These are phyloP conservation scores for Cerastis rubricosa DNA, from an alignment of 2,888 invertebrate species.

Conservation along the genomic window DNA sequence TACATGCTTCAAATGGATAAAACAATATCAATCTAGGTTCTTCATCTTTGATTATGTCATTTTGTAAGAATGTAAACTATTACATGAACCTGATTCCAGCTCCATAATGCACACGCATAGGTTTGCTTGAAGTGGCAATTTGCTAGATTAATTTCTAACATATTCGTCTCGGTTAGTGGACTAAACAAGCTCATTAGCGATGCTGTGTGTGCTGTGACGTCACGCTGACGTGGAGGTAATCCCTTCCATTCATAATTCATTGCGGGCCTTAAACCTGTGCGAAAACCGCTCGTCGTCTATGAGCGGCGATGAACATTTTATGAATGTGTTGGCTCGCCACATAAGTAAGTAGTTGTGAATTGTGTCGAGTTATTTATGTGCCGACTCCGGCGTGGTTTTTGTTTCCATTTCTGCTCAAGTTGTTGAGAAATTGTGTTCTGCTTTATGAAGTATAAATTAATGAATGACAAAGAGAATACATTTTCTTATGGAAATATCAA, in stretches of 20 bases:
- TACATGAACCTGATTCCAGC: conserved; percentile 10
- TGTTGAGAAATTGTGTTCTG: conserved; percentile 51
- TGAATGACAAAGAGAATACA: conserved; percentile 67
- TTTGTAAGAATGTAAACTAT: neutral
- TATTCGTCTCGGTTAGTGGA: conserved; percentile 41
- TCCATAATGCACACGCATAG: conserved; percentile 9
- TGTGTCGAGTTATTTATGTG: conserved; percentile 62
- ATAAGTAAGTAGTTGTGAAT: conserved; percentile 59
- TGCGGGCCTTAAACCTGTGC: conserved; percentile 46
- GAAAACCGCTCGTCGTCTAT: conserved; percentile 54
- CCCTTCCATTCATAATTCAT: conserved; percentile 58
- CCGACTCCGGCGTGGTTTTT: conserved; percentile 45
- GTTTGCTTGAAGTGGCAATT: conserved; percentile 26
- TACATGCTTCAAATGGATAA: neutral
- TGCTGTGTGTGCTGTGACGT: conserved; percentile 53
- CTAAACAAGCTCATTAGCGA: conserved; percentile 56
- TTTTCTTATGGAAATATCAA: conserved; percentile 63
- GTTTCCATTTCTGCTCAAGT: conserved; percentile 50
- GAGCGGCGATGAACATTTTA: conserved; percentile 62
- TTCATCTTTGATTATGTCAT: too few relatives aligned
- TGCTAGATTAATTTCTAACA: conserved; percentile 50
- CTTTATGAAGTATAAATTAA: conserved; percentile 56
- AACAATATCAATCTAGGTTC: too few relatives aligned
- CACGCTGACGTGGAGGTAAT: conserved; percentile 54
- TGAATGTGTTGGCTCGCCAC: conserved; percentile 64